Percentiles rank a stretch among this genome's conserved stretches.
Evolutionary conservation across 1,140 invertebrate species (phyloP).

Genomic region (Asbolus verrucosus): DNA sequence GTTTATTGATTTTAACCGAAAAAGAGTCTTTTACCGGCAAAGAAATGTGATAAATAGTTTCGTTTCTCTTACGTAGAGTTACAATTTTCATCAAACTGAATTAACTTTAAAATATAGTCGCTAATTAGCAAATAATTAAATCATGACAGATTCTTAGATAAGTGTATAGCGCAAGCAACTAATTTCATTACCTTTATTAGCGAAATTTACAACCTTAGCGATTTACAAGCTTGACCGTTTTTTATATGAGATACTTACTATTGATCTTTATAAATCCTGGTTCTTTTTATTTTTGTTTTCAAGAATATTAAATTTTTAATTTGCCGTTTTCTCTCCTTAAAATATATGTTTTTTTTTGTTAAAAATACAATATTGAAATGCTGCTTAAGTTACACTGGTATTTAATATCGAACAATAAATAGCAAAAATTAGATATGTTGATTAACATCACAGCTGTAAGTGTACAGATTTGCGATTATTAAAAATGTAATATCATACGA

Average conservation of each 20-base stretch:
- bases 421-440: no score
- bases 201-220: slow-evolving; percentile 14
- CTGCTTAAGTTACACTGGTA: no score
- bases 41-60: no score
- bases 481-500: no score
- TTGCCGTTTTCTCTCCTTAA: not conserved
- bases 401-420: no score
- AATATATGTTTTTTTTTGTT: not conserved
- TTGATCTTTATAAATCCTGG: slow-evolving; percentile 6
- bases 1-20: not conserved
- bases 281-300: not conserved
- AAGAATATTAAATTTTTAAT: not conserved
- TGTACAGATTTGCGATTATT: no score
- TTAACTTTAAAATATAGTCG: no score
- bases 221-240: slow-evolving; percentile 27
- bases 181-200: slow-evolving; percentile 39
- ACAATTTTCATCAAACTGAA: no score
- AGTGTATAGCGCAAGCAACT: not conserved
- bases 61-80: no score
- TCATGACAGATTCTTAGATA: not conserved
- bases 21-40: not conserved
- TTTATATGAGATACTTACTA: slow-evolving; percentile 19
- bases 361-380: no score
- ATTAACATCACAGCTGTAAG: no score
- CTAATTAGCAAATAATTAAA: not conserved